Evolutionary conservation across 1,140 invertebrate species (phyloP).

Genomic region (Aphelenchoides avenae): DNA sequence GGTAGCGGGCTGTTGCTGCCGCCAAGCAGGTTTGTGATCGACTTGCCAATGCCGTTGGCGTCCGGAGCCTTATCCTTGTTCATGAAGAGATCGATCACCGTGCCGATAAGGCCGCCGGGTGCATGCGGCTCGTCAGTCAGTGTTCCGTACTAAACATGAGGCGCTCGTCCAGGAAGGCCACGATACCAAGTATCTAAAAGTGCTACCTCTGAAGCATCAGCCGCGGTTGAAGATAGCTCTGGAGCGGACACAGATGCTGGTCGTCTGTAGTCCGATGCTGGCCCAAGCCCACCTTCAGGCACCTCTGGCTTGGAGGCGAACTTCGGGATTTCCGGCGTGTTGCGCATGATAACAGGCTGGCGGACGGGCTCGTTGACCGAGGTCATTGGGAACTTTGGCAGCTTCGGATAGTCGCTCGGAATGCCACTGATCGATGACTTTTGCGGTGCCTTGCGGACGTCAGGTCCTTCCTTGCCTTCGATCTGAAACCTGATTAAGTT

Average conservation of each 20-base stretch:
- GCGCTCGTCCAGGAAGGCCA: too few relatives aligned
- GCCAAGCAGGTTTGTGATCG: constrained; percentile 47
- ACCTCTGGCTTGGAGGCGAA: constrained; percentile 50
- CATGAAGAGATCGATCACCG: constrained; percentile 54
- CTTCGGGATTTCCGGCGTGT: constrained; percentile 34
- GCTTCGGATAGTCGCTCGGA: constrained; percentile 48
- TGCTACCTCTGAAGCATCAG: constrained; percentile 39
- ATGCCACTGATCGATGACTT: constrained; percentile 54
- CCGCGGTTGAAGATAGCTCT: constrained; percentile 39
- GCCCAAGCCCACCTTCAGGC: constrained; percentile 56
- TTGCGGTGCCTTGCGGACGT: constrained; percentile 8
- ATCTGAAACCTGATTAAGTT: constrained; percentile 10
- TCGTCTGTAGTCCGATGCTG: constrained; percentile 28
- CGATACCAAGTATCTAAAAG: too few relatives aligned
- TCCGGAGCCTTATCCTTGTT: constrained; percentile 46
- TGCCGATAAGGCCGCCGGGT: constrained; percentile 58
- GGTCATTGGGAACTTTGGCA: constrained; percentile 48
- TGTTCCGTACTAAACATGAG: constrained; percentile 54
- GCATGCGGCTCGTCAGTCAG: constrained; percentile 50
- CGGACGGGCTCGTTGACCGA: constrained; percentile 21
- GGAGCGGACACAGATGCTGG: constrained; percentile 50
- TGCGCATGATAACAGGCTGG: constrained; percentile 26
- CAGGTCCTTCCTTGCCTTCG: constrained; percentile 25
- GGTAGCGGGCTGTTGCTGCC: constrained; percentile 56
- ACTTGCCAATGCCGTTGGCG: constrained; percentile 40